Evolutionary conservation across 2,797 vertebrate genomes (phyloP).

Genomic region (Tokudaia tokunoshimensis): DNA sequence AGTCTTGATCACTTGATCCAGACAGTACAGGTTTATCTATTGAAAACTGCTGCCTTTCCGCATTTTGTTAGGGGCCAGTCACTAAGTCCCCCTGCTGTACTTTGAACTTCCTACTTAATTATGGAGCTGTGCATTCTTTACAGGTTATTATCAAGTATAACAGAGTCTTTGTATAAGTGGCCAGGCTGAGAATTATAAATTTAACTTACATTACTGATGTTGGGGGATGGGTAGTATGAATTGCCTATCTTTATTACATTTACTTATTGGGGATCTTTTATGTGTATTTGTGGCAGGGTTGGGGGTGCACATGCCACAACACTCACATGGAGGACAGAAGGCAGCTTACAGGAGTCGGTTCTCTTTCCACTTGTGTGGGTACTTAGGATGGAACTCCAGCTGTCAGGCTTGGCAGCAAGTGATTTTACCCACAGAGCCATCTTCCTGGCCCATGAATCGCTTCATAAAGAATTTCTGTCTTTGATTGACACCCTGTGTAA

Average conservation of each 20-base stretch:
- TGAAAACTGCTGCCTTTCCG: neutral
- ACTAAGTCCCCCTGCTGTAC: conserved; percentile 17
- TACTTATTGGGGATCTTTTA: neutral
- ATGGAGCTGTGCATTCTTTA: neutral
- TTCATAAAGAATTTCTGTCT: neutral
- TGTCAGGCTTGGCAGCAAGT: no score
- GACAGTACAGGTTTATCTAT: neutral
- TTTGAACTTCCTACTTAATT: neutral
- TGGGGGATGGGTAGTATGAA: neutral
- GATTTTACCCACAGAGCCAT: neutral
- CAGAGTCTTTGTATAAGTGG: neutral
- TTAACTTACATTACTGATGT: no score
- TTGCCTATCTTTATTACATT: neutral
- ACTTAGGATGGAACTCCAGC: no score
- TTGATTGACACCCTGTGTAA: neutral
- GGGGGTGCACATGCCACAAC: neutral
- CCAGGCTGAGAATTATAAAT: neutral
- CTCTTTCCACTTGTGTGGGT: no score
- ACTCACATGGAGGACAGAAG: neutral
- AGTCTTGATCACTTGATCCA: neutral
- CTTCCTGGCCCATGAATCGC: neutral
- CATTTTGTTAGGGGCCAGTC: conserved; percentile 12
- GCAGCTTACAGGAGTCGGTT: neutral
- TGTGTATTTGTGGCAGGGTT: neutral
- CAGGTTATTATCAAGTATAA: neutral